Percentiles rank a stretch among this genome's conserved stretches.
These are phyloP conservation scores for Alcedo quadribrachys DNA, from an alignment of 2,797 vertebrate species.

Conservation along the genomic window DNA sequence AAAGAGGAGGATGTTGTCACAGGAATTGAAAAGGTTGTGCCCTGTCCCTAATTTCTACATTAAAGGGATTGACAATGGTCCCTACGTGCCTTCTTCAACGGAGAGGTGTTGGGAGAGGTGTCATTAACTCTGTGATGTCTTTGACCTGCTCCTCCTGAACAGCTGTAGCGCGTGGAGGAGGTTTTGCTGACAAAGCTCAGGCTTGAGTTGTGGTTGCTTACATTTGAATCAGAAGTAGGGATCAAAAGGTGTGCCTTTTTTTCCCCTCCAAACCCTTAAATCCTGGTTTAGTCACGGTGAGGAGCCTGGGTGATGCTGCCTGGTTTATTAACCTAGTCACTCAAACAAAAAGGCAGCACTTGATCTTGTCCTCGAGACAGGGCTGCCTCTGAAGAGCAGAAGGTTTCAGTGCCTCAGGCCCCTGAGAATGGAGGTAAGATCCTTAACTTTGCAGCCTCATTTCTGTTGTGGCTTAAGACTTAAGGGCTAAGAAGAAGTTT, in stretches of 20 bases:
- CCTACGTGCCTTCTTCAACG: not conserved
- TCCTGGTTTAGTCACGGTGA: not conserved
- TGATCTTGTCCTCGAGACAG: not conserved
- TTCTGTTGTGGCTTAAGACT: not conserved
- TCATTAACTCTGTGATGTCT: slow-evolving; percentile 23
- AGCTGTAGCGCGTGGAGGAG: not conserved
- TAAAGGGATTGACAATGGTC: slow-evolving; percentile 26
- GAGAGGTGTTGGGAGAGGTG: not conserved
- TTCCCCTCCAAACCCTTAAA: not conserved
- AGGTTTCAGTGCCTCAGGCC: slow-evolving; percentile 16
- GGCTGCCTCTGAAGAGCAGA: not conserved
- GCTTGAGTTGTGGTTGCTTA: not conserved
- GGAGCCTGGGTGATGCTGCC: not conserved
- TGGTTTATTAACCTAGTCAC: not conserved
- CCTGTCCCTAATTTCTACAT: slow-evolving; percentile 10
- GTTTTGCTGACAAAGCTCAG: slow-evolving; percentile 1
- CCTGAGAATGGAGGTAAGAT: slow-evolving; percentile 39
- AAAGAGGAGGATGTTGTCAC: slow-evolving; percentile 26
- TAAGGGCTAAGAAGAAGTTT: not conserved
- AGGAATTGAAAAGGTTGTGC: slow-evolving; percentile 1
- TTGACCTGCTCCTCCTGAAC: not conserved
- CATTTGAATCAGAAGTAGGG: not conserved
- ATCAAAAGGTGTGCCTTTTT: slow-evolving; percentile 1
- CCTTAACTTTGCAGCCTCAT: not conserved
- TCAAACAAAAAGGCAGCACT: slow-evolving; percentile 4